Conservation (phyloP, 1,140 invertebrate species). For the Philopotamus ludificatus region DNA sequence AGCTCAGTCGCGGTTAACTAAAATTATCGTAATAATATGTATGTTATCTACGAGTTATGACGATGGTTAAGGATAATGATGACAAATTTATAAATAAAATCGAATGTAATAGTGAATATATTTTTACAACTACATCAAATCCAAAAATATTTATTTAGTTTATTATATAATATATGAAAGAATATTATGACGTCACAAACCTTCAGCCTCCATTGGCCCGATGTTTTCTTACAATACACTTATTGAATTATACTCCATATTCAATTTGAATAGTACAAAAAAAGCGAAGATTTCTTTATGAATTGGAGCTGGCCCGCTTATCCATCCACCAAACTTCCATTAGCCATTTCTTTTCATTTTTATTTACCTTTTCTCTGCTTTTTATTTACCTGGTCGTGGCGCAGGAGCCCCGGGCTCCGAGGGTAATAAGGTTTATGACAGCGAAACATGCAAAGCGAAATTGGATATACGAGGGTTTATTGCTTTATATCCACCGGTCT, state of each 20-base stretch:
- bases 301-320: background rate
- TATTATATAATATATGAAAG: too few species aligned
- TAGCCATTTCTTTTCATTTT: background rate
- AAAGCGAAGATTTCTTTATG: background rate
- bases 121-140: background rate
- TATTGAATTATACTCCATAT: background rate
- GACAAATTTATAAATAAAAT: background rate
- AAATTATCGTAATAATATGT: too few species aligned
- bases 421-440: constrained; percentile 24
- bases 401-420: background rate
- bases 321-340: background rate
- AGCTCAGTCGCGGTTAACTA: too few species aligned
- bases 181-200: background rate
- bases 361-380: constrained; percentile 22
- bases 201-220: too few species aligned
- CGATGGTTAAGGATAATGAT: too few species aligned
- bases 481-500: constrained; percentile 16
- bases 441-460: constrained; percentile 25
- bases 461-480: constrained; percentile 25
- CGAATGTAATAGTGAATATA: background rate
- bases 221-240: background rate
- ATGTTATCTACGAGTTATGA: too few species aligned
- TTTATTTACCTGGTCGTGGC: background rate
- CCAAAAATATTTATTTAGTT: background rate
- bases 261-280: background rate